Evolutionary conservation across 2,797 vertebrate species (phyloP).

Genomic region (Tiaroga cobitis): DNA sequence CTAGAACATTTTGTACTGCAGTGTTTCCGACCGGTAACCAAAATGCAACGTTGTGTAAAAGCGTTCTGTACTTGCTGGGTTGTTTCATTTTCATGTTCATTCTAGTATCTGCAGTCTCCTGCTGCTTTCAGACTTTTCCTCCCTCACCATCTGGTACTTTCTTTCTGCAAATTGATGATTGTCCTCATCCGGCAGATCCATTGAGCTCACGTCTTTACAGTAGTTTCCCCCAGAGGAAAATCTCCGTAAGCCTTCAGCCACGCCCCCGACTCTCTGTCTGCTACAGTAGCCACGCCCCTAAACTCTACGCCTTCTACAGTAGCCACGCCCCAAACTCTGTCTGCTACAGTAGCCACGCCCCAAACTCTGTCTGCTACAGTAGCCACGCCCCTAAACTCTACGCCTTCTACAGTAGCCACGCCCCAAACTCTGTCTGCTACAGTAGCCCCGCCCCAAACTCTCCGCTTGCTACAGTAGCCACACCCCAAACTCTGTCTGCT

Average conservation of each 20-base stretch:
- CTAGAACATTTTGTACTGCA: no score
- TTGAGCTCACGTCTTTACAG: not conserved
- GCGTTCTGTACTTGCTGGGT: not conserved
- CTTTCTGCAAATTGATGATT: not conserved
- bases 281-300: not conserved
- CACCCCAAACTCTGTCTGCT: not conserved
- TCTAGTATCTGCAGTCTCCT: conserved; percentile 2
- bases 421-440: no score
- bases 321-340: not conserved
- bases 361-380: not conserved
- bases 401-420: fast-evolving
- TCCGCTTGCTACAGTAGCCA: not conserved
- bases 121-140: not conserved
- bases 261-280: not conserved
- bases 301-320: fast-evolving
- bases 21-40: not conserved
- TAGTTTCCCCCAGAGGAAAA: not conserved
- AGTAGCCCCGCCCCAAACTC: not conserved
- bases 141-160: conserved; percentile 12
- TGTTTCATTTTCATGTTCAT: not conserved
- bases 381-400: not conserved
- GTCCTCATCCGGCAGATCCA: not conserved
- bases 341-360: not conserved
- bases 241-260: not conserved
- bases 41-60: not conserved